Base-by-base conservation (phyloP, 2,888 invertebrate genomes). In the Cremastinae sp. region DNA sequence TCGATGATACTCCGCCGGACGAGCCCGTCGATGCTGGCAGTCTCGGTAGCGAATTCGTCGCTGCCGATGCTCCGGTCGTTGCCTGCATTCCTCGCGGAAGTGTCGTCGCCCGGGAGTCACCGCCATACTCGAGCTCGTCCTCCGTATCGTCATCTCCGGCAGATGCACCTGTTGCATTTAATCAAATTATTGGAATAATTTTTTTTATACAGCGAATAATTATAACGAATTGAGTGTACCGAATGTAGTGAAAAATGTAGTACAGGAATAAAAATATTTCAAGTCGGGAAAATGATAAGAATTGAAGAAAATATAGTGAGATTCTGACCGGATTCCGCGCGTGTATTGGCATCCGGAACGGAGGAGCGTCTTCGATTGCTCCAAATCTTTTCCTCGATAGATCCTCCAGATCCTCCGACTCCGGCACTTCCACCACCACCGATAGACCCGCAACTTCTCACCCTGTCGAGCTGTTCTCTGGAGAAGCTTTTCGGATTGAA, bases 401-500 rank as follows among this genome's bases (percentile, higher is more conserved):
- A 89, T 1, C 88, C 88, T 14, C 84, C 86, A 16, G 91, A 90
- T 69, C 92, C 92, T 79, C 93, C 93, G 82, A 92, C 93, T 0
- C 79, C 90, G 90, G 88, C 90, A 39, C 90, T 90, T 1, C n/a
- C n/a, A n/a, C 91, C 93, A 49, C 95, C 95, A 8, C 95, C 95
- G 78, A 96, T 96, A 78, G 95, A 96, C 9, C 96, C 96, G 87
- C 96, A 96, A 86, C 95, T 96, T 65, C 94, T 90, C 28, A 94
- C 94, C 39, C 94, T 90, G 84, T 95, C 94, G 75, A 95, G 86
- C 79, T 94, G 94, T 85, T 94, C 94, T 10, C 96, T 92, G 69
- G 95, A 96, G 82, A 95, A 93, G 83, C 95, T 95, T 83, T 94
- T 94, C 79, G 95, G 95, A 79, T 94, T 95, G 86, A 95, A 96